Percentiles rank a stretch among this genome's conserved stretches.
These are phyloP conservation scores for Lepidotrigona ventralis DNA, from an alignment of 1,140 invertebrate species.

Conservation along the genomic window DNA sequence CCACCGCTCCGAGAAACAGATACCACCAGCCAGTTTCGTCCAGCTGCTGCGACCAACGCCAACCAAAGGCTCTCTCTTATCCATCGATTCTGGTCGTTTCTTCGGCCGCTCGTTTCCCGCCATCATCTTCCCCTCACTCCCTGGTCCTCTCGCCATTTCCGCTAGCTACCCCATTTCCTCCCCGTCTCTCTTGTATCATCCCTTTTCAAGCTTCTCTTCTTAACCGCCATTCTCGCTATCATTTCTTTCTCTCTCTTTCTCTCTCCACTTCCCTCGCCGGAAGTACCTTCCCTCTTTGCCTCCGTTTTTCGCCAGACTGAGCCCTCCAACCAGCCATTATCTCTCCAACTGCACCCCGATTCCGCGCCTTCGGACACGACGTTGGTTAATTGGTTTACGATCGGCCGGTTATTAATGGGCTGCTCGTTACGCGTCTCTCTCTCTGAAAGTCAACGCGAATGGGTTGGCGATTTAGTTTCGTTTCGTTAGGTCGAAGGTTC, in stretches of 20 bases:
- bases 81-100: not conserved
- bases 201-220: conserved; percentile 4
- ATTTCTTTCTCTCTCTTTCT: not conserved
- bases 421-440: conserved; percentile 23
- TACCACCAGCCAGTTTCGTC: conserved; percentile 46
- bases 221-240: not conserved
- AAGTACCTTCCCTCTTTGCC: not conserved
- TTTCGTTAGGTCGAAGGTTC: not conserved
- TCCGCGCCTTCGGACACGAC: conserved; percentile 42
- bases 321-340: conserved; percentile 1
- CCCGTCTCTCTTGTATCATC: conserved; percentile 22
- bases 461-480: not conserved
- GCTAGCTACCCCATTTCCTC: conserved; percentile 15
- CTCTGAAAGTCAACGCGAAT: not conserved
- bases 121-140: not conserved
- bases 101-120: conserved; percentile 25
- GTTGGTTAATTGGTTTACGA: conserved; percentile 56
- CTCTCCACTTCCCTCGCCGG: not conserved
- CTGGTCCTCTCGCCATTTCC: conserved; percentile 19
- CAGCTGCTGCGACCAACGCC: not conserved
- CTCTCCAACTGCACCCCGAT: conserved; percentile 28
- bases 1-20: conserved; percentile 69
- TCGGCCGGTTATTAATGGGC: conserved; percentile 35
- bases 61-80: not conserved
- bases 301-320: not conserved